Conservation (phyloP, 2,797 vertebrate genomes). For the Smutsia gigantea region DNA sequence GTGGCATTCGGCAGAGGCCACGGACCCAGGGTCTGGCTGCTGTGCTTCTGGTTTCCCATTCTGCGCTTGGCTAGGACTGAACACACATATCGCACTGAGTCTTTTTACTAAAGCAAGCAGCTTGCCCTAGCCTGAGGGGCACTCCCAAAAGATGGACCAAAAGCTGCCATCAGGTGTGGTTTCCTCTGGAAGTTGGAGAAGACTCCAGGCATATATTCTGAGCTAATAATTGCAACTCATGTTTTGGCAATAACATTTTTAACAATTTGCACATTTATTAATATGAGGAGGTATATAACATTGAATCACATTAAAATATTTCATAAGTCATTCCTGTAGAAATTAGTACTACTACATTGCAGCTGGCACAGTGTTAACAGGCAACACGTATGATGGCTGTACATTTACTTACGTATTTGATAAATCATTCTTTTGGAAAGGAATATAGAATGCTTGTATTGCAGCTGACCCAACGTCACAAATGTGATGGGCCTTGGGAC, state of each 20-base stretch:
- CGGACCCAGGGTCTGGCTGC: background rate
- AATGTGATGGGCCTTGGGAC: background rate
- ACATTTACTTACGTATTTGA: background rate
- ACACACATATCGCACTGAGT: background rate
- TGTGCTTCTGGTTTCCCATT: background rate
- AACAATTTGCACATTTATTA: background rate
- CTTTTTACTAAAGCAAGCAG: background rate
- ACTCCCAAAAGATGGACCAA: background rate
- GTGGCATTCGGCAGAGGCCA: background rate
- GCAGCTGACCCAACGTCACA: accelerated
- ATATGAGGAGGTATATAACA: background rate
- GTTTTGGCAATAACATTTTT: background rate
- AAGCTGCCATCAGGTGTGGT: background rate
- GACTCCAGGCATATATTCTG: background rate
- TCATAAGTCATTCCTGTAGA: background rate
- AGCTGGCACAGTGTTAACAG: background rate
- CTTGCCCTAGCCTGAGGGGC: background rate
- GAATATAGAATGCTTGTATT: background rate
- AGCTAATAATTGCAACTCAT: background rate
- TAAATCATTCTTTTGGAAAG: background rate
- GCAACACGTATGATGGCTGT: background rate
- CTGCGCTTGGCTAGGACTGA: background rate
- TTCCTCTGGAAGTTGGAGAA: background rate
- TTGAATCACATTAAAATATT: background rate
- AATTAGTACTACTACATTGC: background rate